Evolutionary conservation across 2,113 vertebrate species (phyloP), one percentile per base, ranked within the genome.

Genomic region (Sylvietta virens): DNA sequence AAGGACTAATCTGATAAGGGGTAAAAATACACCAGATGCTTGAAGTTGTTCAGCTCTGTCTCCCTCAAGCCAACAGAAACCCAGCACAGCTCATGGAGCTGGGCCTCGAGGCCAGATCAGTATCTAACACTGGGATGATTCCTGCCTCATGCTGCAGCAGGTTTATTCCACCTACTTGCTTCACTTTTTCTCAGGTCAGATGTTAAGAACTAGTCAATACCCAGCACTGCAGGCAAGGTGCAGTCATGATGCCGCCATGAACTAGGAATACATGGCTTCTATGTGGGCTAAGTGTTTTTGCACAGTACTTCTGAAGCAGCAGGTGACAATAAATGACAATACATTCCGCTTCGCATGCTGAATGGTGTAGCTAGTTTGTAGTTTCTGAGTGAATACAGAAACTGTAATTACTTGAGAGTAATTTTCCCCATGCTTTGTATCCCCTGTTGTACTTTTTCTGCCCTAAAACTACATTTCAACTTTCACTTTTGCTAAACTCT

Each of bases 291-390:
- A 39, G 53, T 7, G 7, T 53, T 69, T 72, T 44, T 83, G 62
- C 37, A 57, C 12, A 10, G 48, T 45, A 37, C 56, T 81, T 79
- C 42, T 62, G 69, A 33, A 92, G 54, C 10, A 50, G 33, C 17
- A 54, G 20, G 9, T 51, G 45, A 83, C 60, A 62, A 44, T 33
- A 26, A 45, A 19, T 35, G 18, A 14, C 35, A 30, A 1, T 5
- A 9, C 5, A 2, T 20, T 54, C 56, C 81, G 76, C 58, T 83
- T 90, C 9, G 3, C 21, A 4, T 22, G 12, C 17, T n/a, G 35
- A 45, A 45, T 7, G 31, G 53, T 0, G 0, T 17, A 61, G 16
- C 35, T 16, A 12, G 26, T 11, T 45, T 31, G 48, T 4, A 1
- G 23, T 22, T 78, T 71, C 53, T 67, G 33, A 44, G 33, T 17